Evolutionary conservation across 2,888 invertebrate genomes (phyloP), one percentile per base, ranked within the genome.

Genomic region (Chydorus sphaericus): DNA sequence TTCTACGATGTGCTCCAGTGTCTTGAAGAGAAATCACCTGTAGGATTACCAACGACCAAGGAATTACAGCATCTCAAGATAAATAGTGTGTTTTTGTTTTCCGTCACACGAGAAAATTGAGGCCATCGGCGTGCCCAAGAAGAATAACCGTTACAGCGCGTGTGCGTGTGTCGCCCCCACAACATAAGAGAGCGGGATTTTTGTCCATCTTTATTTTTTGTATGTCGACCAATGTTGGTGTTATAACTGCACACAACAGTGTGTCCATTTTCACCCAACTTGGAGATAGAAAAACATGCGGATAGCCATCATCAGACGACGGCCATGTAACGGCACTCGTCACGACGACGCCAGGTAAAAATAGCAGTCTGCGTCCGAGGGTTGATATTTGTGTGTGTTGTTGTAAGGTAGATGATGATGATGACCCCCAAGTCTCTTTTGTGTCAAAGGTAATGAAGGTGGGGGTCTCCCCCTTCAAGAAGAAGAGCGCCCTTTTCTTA

Each of bases 311-410:
- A 44, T 28, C 26, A 18, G 44, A 28, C 44, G 44, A 44, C n/a
- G n/a, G 44, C 44, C 44, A 44, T 44, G 44, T 44, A 44, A 44
- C 44, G 44, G 26, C 28, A 44, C 44, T 28, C 44, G 28, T 18
- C 44, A 44, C 44, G 44, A 44, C n/a, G n/a, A n/a, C n/a, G n/a
- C n/a, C 23, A 44, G 44, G 44, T 44, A 44, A 23, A 23, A 39
- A 39, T 39, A n/a, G n/a, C n/a, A n/a, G n/a, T n/a, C n/a, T n/a
- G n/a, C n/a, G n/a, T n/a, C n/a, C n/a, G n/a, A n/a, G n/a, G n/a
- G n/a, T n/a, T n/a, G n/a, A n/a, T n/a, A n/a, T n/a, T n/a, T n/a
- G n/a, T n/a, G n/a, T n/a, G n/a, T n/a, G n/a, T n/a, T n/a, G n/a
- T n/a, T n/a, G n/a, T n/a, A n/a, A n/a, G n/a, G n/a, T 39, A 39